phyloP scores from a whole-genome alignment of 2,797 vertebrate genomes.

The Xenentodon cancila region DNA sequence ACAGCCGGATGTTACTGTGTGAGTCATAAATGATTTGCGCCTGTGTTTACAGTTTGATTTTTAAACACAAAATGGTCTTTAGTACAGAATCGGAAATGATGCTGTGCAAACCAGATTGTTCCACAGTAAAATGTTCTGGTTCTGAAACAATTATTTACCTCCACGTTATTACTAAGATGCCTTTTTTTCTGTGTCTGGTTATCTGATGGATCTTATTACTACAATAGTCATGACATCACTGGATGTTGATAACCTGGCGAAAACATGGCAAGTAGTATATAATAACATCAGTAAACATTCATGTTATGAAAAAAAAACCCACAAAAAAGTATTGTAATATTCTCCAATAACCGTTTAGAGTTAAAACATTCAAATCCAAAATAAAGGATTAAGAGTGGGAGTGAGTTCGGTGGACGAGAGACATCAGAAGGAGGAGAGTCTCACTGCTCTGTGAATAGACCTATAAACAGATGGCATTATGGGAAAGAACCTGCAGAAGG shows the following conservation, averaged over 20 bases:
- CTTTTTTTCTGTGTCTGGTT: conserved; percentile 8
- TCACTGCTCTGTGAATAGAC: too few species aligned
- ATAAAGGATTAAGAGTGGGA: too few species aligned
- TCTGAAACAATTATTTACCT: conserved; percentile 19
- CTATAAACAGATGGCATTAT: too few species aligned
- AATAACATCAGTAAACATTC: too few species aligned
- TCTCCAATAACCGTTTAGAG: too few species aligned
- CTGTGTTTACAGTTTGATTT: conserved; percentile 1
- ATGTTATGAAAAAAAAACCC: too few species aligned
- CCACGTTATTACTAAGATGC: conserved; percentile 9
- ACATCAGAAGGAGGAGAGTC: too few species aligned
- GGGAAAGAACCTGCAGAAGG: too few species aligned
- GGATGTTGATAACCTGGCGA: conserved; percentile 6
- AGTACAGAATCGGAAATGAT: conserved; percentile 1
- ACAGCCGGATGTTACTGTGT: neutral
- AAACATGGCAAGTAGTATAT: too few species aligned
- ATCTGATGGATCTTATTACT: conserved; percentile 36
- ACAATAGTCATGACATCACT: conserved; percentile 10
- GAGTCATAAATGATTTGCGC: conserved; percentile 12
- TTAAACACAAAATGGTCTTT: conserved; percentile 2
- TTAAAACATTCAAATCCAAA: too few species aligned
- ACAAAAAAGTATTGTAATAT: too few species aligned
- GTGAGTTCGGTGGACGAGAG: too few species aligned
- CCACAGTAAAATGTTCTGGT: conserved; percentile 2
- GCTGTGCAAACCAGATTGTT: conserved; percentile 11